Conservation (phyloP, 2,888 invertebrate genomes). For the Drosophila colorata region DNA sequence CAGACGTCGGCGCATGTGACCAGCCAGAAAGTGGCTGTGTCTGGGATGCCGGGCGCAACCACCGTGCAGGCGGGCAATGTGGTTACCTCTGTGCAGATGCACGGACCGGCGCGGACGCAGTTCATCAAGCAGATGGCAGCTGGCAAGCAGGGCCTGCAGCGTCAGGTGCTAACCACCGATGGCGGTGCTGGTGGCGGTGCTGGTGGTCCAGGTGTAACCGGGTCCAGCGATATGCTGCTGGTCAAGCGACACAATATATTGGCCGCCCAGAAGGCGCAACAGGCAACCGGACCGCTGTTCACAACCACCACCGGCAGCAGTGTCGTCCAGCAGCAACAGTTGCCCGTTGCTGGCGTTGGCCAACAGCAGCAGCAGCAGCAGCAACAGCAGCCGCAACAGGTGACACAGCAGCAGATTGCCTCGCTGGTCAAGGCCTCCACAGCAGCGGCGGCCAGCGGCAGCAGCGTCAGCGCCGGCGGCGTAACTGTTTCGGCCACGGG, state of each 20-base stretch:
- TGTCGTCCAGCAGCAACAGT: slow-evolving; percentile 83
- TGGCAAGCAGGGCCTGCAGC: slow-evolving; percentile 85
- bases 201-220: slow-evolving; percentile 81
- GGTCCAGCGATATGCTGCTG: slow-evolving; percentile 86
- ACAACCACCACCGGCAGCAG: slow-evolving; percentile 82
- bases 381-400: slow-evolving; percentile 85
- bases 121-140: slow-evolving; percentile 84
- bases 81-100: slow-evolving; percentile 86
- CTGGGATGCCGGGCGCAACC: slow-evolving; percentile 78
- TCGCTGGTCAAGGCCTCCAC: slow-evolving; percentile 84
- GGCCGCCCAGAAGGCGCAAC: slow-evolving; percentile 84
- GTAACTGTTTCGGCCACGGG: slow-evolving; percentile 81
- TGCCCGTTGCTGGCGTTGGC: slow-evolving; percentile 52
- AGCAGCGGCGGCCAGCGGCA: slow-evolving; percentile 82
- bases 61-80: slow-evolving; percentile 74
- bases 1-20: slow-evolving; percentile 83
- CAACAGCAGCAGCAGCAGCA: slow-evolving; percentile 85
- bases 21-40: slow-evolving; percentile 84
- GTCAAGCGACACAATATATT: slow-evolving; percentile 86
- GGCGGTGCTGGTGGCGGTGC: slow-evolving; percentile 86
- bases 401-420: slow-evolving; percentile 83
- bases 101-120: slow-evolving; percentile 84
- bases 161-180: slow-evolving; percentile 85
- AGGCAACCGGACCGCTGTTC: slow-evolving; percentile 85
- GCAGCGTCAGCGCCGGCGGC: slow-evolving; percentile 70